These are phyloP conservation scores for Trematomus bernacchii DNA, from an alignment of 2,797 vertebrate species.

Conservation along the genomic window DNA sequence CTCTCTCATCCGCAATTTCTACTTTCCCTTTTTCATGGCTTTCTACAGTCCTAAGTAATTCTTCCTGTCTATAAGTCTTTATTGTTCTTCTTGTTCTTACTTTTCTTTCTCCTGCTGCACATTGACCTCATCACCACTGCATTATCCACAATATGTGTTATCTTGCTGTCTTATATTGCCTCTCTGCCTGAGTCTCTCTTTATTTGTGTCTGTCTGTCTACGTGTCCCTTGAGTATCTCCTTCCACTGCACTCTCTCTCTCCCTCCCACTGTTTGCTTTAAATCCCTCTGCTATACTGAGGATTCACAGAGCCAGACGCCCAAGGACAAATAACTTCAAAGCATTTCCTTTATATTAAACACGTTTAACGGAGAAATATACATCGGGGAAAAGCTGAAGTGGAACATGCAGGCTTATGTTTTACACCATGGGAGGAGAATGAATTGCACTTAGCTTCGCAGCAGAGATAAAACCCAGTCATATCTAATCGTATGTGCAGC, in stretches of 20 bases:
- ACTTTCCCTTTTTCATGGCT: neutral
- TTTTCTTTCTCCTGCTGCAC: neutral
- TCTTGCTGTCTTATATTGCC: neutral
- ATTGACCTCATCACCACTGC: conserved; percentile 9
- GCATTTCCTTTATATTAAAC: conserved; percentile 24
- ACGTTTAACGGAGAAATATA: conserved; percentile 18
- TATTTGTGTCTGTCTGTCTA: conserved; percentile 3
- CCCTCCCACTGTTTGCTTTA: conserved; percentile 50
- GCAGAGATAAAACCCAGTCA: conserved; percentile 14
- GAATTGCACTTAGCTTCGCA: neutral
- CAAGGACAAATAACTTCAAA: conserved; percentile 52
- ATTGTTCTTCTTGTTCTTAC: neutral
- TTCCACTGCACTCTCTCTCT: conserved; percentile 26
- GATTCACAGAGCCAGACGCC: conserved; percentile 18
- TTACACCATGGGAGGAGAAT: conserved; percentile 14
- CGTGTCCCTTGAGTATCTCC: conserved; percentile 21
- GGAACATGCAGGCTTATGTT: conserved; percentile 6
- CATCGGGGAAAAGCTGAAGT: conserved; percentile 16
- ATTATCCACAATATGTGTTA: conserved; percentile 18
- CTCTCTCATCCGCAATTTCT: conserved; percentile 6
- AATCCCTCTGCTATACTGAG: conserved; percentile 34
- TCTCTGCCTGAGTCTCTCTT: conserved; percentile 2
- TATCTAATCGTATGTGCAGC: neutral
- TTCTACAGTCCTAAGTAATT: neutral
- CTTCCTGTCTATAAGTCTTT: neutral